Evolutionary conservation across 1,140 invertebrate species (phyloP).

Genomic region (Pogonognathellus flavescens): DNA sequence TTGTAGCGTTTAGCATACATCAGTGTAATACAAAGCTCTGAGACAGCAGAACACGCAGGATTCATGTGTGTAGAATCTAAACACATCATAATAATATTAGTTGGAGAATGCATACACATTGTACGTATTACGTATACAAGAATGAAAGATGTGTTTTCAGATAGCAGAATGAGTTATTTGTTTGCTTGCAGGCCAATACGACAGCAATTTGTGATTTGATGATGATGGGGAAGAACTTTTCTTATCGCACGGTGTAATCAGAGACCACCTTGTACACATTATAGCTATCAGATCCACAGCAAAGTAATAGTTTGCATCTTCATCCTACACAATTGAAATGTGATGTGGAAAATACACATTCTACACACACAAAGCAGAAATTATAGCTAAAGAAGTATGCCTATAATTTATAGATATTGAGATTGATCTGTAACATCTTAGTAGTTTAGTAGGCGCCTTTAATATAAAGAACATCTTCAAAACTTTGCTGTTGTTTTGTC

Average conservation of each 20-base stretch:
- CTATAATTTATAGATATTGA: too few relatives aligned
- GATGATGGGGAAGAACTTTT: constrained; percentile 41
- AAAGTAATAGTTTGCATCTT: background rate
- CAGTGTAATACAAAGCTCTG: background rate
- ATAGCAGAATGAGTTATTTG: constrained; percentile 39
- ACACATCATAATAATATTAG: too few relatives aligned
- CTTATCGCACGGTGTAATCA: constrained; percentile 38
- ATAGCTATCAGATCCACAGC: background rate
- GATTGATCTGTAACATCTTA: too few relatives aligned
- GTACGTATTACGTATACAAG: background rate
- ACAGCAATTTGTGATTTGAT: constrained; percentile 41
- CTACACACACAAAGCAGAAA: too few relatives aligned
- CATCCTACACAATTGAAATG: background rate
- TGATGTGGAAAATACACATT: background rate
- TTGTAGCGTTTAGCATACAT: constrained; percentile 27
- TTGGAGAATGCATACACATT: background rate
- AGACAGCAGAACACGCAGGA: background rate
- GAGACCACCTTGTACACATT: constrained; percentile 44
- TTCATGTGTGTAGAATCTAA: background rate
- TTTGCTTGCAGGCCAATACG: constrained; percentile 25
- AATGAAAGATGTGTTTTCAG: background rate
- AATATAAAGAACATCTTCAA: too few relatives aligned
- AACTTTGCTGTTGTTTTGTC: too few relatives aligned
- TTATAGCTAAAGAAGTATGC: too few relatives aligned
- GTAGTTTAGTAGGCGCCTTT: too few relatives aligned